phyloP scores from a whole-genome alignment of 2,888 invertebrate species.

The Rhyacophila evoluta region DNA sequence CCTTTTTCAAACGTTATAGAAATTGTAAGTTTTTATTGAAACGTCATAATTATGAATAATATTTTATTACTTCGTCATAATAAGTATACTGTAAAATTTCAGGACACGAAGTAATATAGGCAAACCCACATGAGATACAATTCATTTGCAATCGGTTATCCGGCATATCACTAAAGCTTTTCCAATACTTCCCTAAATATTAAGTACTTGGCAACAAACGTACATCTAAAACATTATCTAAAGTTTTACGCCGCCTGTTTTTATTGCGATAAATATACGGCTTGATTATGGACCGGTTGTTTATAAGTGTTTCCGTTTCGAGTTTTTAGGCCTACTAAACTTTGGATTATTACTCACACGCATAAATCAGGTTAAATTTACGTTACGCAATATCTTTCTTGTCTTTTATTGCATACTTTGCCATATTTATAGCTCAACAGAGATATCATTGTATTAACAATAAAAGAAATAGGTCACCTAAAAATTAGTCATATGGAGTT shows the following conservation, averaged over 20 bases:
- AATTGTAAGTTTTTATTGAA: too few species aligned
- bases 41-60: too few species aligned
- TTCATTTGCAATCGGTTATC: too few species aligned
- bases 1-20: too few species aligned
- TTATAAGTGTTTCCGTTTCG: conserved; percentile 15
- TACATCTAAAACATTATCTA: neutral
- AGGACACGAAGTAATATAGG: too few species aligned
- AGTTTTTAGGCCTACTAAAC: conserved; percentile 1
- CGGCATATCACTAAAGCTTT: neutral
- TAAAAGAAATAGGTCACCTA: neutral
- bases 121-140: too few species aligned
- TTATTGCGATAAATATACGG: neutral
- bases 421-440: neutral
- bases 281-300: conserved; percentile 10
- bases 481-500: too few species aligned
- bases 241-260: neutral
- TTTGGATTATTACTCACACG: neutral
- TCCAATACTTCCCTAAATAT: neutral
- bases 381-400: neutral
- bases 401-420: neutral
- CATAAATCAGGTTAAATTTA: neutral
- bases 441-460: neutral
- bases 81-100: too few species aligned
- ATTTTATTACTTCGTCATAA: too few species aligned
- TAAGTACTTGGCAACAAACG: neutral